Evolutionary conservation across 2,797 vertebrate species (phyloP), one percentile per base, ranked within the genome.

Genomic region (Falco concolor): DNA sequence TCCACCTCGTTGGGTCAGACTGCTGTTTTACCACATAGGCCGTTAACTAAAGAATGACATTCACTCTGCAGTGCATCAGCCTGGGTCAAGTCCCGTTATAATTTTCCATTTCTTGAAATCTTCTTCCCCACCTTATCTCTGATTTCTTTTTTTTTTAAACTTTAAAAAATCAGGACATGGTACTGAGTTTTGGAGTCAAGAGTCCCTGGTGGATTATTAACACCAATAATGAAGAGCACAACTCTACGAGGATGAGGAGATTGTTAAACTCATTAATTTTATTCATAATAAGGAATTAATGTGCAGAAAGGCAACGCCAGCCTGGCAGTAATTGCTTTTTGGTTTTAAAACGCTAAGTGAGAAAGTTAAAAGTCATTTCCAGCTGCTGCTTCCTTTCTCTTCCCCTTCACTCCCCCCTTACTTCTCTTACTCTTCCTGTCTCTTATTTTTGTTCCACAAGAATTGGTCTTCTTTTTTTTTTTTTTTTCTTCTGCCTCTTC

Each of bases 241-340:
- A 89, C 89, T 97, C 96, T 89, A 91, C 2, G 68, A 97, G 94
- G 87, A 95, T 6, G 17, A 94, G 93, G 90, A 95, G 93, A 96
- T 97, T 95, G 93, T 96, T 97, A 95, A 97, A 96, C 75, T 96
- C 96, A 97, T 98, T 97, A 96, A 97, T 97, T 97, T 97, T 97
- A 94, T 84, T 96, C 95, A 90, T 97, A 97, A 97, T 92, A 97
- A 96, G 95, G 96, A 97, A 96, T 97, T 96, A 97, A 97, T 83
- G 89, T 91, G 91, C 89, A 95, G 93, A 95, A 96, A 94, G 86
- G 89, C 81, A 85, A 77, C 59, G 73, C 74, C 84, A 81, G 84
- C 80, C 77, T 59, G 79, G 57, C 72, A 69, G 78, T 93, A 96
- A 97, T 96, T 95, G 92, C 96, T 94, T 96, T 95, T 93, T 84